Evolutionary conservation across 2,797 vertebrate genomes (phyloP).

Genomic region (Lepidocolaptes lacrymiger): DNA sequence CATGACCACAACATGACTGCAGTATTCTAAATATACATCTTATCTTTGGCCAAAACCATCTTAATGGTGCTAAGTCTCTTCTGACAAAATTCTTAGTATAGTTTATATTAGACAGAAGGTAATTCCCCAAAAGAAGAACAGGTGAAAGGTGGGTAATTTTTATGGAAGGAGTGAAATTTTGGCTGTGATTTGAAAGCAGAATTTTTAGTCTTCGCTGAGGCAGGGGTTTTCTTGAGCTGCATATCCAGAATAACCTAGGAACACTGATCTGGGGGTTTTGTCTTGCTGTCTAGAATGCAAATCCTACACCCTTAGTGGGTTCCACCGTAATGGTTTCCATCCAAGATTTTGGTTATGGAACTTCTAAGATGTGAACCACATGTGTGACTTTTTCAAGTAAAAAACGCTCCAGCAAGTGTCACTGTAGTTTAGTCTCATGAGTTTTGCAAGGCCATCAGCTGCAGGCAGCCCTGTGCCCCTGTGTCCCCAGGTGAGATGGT

Average conservation of each 20-base stretch:
- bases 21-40: background rate
- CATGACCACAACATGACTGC: background rate
- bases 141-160: background rate
- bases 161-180: background rate
- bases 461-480: background rate
- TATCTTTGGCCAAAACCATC: background rate
- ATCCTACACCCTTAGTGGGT: accelerated
- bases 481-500: constrained; percentile 92
- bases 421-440: background rate
- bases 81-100: background rate
- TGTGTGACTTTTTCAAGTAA: background rate
- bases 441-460: background rate
- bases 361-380: background rate
- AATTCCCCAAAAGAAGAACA: background rate
- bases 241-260: background rate
- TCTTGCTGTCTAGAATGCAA: background rate
- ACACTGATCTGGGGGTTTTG: background rate
- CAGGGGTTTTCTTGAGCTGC: background rate
- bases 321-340: background rate
- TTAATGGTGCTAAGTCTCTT: background rate
- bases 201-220: background rate
- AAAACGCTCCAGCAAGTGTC: background rate
- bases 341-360: background rate
- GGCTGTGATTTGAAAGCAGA: background rate
- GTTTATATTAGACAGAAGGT: background rate